A percentile compares a stretch with the other conserved stretches of the same genome.
Conservation (phyloP, 64 coral and sea anemone species). For the Stichodactyla helianthus region DNA sequence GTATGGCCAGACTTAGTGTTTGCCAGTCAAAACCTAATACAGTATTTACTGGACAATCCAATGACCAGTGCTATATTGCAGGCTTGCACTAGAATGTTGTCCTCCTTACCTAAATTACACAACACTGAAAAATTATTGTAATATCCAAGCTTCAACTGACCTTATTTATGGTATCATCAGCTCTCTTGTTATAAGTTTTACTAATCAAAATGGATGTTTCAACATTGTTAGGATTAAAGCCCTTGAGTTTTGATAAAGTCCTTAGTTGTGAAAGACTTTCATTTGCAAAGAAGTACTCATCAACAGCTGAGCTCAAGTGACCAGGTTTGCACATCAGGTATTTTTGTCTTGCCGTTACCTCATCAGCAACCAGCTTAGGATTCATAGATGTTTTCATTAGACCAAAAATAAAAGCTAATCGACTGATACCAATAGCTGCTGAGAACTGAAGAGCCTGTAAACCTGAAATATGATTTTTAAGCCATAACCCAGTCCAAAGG, state of each 20-base stretch:
- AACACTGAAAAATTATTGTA: not conserved
- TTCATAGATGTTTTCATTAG: slow-evolving; percentile 60
- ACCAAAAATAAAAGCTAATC: slow-evolving; percentile 77
- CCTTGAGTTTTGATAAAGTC: slow-evolving; percentile 73
- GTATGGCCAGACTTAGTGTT: too few relatives aligned
- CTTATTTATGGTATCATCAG: slow-evolving; percentile 56
- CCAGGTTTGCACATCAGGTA: slow-evolving; percentile 80
- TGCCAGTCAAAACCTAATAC: too few relatives aligned
- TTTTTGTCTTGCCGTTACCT: slow-evolving; percentile 67
- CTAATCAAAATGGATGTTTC: slow-evolving; percentile 64
- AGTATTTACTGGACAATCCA: too few relatives aligned
- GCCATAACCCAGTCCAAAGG: slow-evolving; percentile 68
- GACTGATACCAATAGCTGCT: slow-evolving; percentile 58
- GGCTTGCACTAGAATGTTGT: too few relatives aligned
- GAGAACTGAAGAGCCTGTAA: slow-evolving; percentile 63
- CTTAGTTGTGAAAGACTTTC: slow-evolving; percentile 88
- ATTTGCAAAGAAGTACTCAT: slow-evolving; percentile 89
- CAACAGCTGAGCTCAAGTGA: slow-evolving; percentile 84
- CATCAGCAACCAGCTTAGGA: slow-evolving; percentile 33
- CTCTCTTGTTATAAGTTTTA: slow-evolving; percentile 57
- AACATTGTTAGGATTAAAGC: slow-evolving; percentile 64
- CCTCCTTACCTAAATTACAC: not conserved
- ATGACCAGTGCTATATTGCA: too few relatives aligned
- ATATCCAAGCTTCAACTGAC: slow-evolving; percentile 12
- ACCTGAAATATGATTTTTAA: slow-evolving; percentile 49